Percentiles rank a stretch among this genome's conserved stretches.
Evolutionary conservation across 1,140 invertebrate species (phyloP).

Genomic region (Diachasmimorpha longicaudata): DNA sequence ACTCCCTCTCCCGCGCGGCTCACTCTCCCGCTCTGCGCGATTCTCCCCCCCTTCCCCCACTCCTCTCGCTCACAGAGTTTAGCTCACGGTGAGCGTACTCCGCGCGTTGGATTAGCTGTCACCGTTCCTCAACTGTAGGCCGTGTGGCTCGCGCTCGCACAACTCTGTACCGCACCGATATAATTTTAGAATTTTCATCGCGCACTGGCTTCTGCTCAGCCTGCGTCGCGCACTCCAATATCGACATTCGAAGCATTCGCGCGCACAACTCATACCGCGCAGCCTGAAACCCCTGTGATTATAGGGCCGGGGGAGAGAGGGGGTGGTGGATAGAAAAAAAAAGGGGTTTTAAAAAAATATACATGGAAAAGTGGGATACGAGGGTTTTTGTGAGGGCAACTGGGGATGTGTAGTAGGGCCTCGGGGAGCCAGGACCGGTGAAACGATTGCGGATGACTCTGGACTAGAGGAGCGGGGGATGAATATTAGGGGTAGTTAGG

Average conservation of each 20-base stretch:
- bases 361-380: not conserved
- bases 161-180: slow-evolving; percentile 42
- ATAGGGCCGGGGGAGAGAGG: not conserved
- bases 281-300: not conserved
- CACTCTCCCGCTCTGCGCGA: not conserved
- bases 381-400: not conserved
- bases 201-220: slow-evolving; percentile 48
- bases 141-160: not conserved
- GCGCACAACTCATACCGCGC: not conserved
- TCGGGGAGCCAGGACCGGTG: no score
- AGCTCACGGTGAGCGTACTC: slow-evolving; percentile 11
- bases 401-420: not conserved
- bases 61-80: slow-evolving; percentile 13
- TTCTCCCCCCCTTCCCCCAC: not conserved
- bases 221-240: slow-evolving; percentile 57
- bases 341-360: not conserved
- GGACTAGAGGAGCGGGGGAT: no score
- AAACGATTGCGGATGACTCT: no score
- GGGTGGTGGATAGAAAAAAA: not conserved
- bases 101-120: slow-evolving; percentile 36
- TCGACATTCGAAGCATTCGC: slow-evolving; percentile 45
- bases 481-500: no score
- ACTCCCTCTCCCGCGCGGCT: not conserved
- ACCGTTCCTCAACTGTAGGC: not conserved
- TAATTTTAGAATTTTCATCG: slow-evolving; percentile 54